Conservation (phyloP, 2,888 invertebrate species). For the Epinotia bilunana region DNA sequence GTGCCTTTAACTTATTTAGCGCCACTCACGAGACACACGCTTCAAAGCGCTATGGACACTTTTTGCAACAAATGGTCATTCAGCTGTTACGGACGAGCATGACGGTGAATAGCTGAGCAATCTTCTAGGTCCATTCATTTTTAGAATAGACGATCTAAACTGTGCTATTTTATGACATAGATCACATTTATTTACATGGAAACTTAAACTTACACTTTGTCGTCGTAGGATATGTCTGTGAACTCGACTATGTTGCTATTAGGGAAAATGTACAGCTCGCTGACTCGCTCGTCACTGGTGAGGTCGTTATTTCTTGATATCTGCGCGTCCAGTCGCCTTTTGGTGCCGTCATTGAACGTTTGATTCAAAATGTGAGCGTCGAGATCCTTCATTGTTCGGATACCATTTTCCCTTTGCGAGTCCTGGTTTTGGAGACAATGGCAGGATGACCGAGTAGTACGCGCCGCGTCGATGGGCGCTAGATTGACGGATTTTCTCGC, state of each 20-base stretch:
- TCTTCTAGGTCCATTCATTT: neutral
- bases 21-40: no score
- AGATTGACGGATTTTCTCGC: conserved; percentile 71
- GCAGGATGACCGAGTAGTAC: conserved; percentile 64
- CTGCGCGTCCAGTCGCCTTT: conserved; percentile 53
- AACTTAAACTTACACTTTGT: conserved; percentile 69
- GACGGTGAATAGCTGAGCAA: no score
- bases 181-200: conserved; percentile 30
- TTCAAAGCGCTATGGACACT: no score
- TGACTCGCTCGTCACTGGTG: conserved; percentile 73
- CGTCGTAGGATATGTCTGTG: conserved; percentile 75
- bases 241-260: conserved; percentile 79
- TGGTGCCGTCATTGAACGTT: conserved; percentile 49
- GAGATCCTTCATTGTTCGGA: conserved; percentile 60
- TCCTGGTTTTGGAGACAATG: conserved; percentile 64
- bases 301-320: conserved; percentile 56
- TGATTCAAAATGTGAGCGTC: conserved; percentile 53
- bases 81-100: no score
- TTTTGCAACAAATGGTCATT: no score
- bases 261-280: conserved; percentile 79
- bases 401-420: conserved; percentile 62
- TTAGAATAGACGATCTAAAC: neutral
- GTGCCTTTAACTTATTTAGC: neutral
- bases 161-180: conserved; percentile 16
- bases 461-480: conserved; percentile 62